Percentiles rank a stretch among this genome's conserved stretches.
Conservation (phyloP, 2,113 vertebrate species). For the Seriola rivoliana region DNA sequence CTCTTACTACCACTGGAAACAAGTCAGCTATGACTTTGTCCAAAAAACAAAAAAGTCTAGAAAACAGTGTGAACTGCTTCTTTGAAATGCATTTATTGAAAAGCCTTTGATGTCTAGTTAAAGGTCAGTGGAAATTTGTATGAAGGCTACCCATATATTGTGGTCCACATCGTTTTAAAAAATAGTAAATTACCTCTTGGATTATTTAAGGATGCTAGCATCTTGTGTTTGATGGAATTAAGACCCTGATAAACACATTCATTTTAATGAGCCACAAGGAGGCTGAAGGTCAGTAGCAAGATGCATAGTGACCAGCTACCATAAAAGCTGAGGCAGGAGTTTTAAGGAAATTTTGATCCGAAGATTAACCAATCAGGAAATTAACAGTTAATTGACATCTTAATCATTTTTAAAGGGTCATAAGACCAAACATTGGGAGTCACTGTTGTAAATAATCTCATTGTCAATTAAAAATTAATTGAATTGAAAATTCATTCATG, state of each 20-base stretch:
- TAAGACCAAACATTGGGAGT: background rate
- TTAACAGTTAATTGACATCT: background rate
- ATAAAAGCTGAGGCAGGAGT: background rate
- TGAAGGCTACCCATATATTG: background rate
- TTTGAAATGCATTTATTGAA: background rate
- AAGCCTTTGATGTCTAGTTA: background rate
- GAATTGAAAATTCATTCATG: background rate
- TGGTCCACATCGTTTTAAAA: background rate
- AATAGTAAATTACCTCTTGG: no score
- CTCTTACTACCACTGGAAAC: conserved; percentile 4
- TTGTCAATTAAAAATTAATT: background rate
- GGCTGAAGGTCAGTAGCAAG: background rate
- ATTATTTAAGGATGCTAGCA: background rate
- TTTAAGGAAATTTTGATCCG: background rate
- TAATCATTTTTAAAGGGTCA: background rate
- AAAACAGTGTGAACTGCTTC: background rate
- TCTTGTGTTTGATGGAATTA: background rate
- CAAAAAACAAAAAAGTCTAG: background rate
- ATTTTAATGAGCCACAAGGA: background rate
- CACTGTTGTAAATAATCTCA: background rate
- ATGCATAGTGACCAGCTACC: background rate
- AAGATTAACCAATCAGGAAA: background rate
- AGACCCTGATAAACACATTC: background rate
- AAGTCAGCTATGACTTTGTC: conserved; percentile 3
- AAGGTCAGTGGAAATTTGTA: background rate